phyloP scores from a whole-genome alignment of 2,797 vertebrate species.

The Luscinia luscinia region DNA sequence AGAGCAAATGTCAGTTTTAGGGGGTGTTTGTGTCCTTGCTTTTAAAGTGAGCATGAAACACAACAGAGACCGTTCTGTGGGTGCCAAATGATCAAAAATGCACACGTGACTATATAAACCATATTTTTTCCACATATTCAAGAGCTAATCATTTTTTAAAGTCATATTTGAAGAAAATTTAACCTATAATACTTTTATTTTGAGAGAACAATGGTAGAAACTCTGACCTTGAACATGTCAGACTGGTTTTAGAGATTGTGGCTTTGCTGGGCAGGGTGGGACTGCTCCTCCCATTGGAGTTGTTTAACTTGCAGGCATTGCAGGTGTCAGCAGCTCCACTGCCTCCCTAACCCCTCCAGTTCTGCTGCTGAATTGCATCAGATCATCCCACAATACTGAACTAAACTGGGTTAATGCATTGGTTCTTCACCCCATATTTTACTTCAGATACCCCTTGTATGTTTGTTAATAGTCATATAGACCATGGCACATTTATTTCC shows the following conservation, averaged over 20 bases:
- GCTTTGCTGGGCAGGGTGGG: neutral
- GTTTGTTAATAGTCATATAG: neutral
- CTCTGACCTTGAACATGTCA: neutral
- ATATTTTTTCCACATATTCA: neutral
- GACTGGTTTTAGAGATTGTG: neutral
- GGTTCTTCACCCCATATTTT: neutral
- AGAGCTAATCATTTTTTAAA: neutral
- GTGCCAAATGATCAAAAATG: neutral
- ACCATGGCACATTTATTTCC: neutral
- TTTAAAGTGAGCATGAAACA: neutral
- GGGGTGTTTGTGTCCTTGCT: neutral
- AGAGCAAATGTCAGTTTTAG: neutral
- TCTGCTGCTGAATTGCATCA: neutral
- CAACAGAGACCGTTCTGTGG: neutral
- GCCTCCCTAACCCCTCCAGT: neutral
- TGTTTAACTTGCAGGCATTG: neutral
- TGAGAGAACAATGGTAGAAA: neutral
- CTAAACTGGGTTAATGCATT: neutral
- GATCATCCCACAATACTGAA: neutral
- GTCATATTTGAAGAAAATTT: neutral
- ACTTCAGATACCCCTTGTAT: neutral
- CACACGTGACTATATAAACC: fast-evolving
- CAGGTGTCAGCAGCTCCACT: neutral
- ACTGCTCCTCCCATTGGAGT: neutral
- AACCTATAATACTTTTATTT: neutral